Evolutionary conservation across 2,888 invertebrate species (phyloP).

Genomic region (Vanessa cardui): DNA sequence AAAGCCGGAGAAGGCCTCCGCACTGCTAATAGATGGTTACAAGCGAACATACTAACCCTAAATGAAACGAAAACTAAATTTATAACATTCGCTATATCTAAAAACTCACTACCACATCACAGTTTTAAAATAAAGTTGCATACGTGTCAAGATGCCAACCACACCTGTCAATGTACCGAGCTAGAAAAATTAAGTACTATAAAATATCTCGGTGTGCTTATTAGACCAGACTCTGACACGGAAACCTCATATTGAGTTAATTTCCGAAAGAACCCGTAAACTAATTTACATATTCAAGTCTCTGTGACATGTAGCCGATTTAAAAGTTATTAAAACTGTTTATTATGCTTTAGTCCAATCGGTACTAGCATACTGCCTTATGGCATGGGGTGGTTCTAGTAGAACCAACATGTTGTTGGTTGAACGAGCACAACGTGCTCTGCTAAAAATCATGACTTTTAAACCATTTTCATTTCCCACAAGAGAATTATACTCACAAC

Average conservation of each 20-base stretch:
- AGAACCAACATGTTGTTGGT: neutral
- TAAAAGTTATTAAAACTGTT: neutral
- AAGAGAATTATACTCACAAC: neutral
- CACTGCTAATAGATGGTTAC: neutral
- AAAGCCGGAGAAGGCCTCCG: neutral
- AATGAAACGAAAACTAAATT: neutral
- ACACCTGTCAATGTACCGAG: neutral
- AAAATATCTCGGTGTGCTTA: no score
- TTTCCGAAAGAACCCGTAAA: neutral
- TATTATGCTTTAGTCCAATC: neutral
- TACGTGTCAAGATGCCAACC: neutral
- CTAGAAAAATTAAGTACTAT: no score
- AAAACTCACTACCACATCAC: neutral
- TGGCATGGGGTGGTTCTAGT: neutral
- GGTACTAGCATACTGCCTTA: neutral
- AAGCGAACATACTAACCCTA: neutral
- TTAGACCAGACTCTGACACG: no score
- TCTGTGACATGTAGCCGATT: neutral
- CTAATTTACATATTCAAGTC: neutral
- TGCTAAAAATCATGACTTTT: neutral
- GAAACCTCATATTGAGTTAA: no score
- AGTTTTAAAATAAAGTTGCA: neutral
- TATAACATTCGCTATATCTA: neutral
- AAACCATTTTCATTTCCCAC: neutral
- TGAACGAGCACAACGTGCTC: neutral